Evolutionary conservation across 2,888 invertebrate species (phyloP), one percentile per base, ranked within the genome.

Genomic region (Acanthosepion lycidas): DNA sequence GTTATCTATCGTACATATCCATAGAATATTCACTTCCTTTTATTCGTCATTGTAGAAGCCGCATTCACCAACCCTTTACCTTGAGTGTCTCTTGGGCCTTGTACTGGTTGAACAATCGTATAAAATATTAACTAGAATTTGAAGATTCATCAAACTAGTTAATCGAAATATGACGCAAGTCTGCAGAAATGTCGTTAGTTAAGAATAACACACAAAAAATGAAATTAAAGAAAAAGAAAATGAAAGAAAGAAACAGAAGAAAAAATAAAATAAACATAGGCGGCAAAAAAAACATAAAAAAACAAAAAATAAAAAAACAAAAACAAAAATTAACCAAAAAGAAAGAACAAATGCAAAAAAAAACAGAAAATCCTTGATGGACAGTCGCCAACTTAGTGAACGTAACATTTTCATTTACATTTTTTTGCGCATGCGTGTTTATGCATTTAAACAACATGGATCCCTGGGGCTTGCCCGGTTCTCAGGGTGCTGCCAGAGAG

Each of bases 381-480:
- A 78, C 78, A n/a, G 78, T 78, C 78, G n/a, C n/a, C n/a, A 78
- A n/a, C 78, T 78, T n/a, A n/a, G 78, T 78, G 12, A 78, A 78
- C 3, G 78, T 28, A 28, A 28, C 28, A n/a, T n/a, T 78, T n/a
- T 78, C n/a, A 8, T 28, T 78, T 78, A 23, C 8, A 26, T 64
- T 28, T 78, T 78, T 78, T 28, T 78, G n/a, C 28, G n/a, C 78
- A 78, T 28, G 78, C n/a, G 78, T 78, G 78, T n/a, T 6, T 78
- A 78, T n/a, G 78, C 78, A 78, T 78, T 12, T n/a, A 28, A 78
- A 78, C 18, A 78, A 78, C 28, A 28, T 78, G n/a, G 78, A n/a
- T 78, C n/a, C 78, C 78, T n/a, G n/a, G 78, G 28, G 78, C n/a
- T 8, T 28, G 78, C 8, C 78, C n/a, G 78, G 78, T 78, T 78